Conservation (phyloP, 2,797 vertebrate species). For the Ataeniobius toweri region DNA sequence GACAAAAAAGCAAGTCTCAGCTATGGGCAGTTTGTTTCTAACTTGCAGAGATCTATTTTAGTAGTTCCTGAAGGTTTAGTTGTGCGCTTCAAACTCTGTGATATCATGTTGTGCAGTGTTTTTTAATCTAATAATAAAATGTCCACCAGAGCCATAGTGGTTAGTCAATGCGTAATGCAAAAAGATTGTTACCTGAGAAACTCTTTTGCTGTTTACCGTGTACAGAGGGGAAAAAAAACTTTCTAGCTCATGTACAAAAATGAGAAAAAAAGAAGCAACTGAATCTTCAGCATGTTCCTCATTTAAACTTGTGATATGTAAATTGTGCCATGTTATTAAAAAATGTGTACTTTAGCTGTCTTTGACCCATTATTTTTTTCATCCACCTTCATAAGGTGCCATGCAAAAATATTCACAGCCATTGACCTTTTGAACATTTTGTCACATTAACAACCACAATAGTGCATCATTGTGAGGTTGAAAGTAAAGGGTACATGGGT, state of each 20-base stretch:
- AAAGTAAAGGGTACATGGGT: neutral
- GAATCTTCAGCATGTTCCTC: constrained; percentile 99
- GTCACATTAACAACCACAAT: neutral
- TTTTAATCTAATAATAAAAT: constrained; percentile 83
- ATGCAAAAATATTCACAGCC: neutral
- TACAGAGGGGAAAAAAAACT: constrained; percentile 89
- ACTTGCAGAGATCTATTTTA: constrained; percentile 99
- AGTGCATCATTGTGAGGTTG: neutral
- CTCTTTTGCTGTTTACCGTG: constrained; percentile 96
- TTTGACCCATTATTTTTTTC: constrained; percentile 36
- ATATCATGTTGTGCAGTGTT: constrained; percentile 95
- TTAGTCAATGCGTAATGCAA: constrained; percentile 96
- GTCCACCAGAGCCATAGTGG: constrained; percentile 96
- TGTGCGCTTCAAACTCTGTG: constrained; percentile 98
- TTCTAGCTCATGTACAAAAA: constrained; percentile 96
- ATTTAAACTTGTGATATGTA: constrained; percentile 99
- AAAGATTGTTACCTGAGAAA: constrained; percentile 93
- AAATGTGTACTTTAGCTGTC: constrained; percentile 90
- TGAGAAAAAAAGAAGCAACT: constrained; percentile 84
- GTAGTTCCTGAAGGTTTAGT: constrained; percentile 98
- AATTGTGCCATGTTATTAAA: constrained; percentile 99
- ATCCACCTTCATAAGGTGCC: no score
- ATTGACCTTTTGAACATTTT: neutral
- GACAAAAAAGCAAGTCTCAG: constrained; percentile 79
- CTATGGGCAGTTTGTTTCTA: constrained; percentile 91